A percentile compares a stretch with the other conserved stretches of the same genome.
Conservation (phyloP, 2,888 invertebrate genomes). For the Encarsia formosa region DNA sequence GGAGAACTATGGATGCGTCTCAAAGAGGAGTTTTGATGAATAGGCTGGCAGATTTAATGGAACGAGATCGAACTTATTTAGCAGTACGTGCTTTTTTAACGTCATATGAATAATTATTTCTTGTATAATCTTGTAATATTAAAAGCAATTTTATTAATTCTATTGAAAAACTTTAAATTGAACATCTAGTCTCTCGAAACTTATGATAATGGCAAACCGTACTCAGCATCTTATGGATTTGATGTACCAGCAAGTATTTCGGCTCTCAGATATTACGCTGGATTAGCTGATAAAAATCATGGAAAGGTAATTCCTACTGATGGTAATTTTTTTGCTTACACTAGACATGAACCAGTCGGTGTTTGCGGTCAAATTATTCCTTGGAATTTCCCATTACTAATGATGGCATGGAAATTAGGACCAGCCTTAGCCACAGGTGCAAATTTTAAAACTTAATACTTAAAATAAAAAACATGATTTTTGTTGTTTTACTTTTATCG, state of each 20-base stretch:
- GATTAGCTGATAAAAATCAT: constrained; percentile 89
- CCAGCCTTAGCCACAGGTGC: constrained; percentile 70
- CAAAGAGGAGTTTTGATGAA: constrained; percentile 72
- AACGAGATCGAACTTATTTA: constrained; percentile 72
- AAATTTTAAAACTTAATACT: not conserved
- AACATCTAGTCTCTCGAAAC: constrained; percentile 84
- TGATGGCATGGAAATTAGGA: constrained; percentile 94
- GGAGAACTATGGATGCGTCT: constrained; percentile 86
- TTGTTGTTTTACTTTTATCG: no score
- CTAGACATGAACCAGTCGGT: constrained; percentile 88
- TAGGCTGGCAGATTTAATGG: constrained; percentile 77
- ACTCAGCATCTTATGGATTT: constrained; percentile 60
- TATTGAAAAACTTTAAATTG: no score
- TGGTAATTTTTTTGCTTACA: constrained; percentile 78
- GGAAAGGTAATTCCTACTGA: constrained; percentile 57
- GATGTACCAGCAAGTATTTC: constrained; percentile 63
- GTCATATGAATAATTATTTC: no score
- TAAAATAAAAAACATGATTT: no score
- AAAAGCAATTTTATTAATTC: no score
- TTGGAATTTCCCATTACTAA: constrained; percentile 90
- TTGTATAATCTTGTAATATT: no score
- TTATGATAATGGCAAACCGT: constrained; percentile 92
- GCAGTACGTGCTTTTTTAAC: no score
- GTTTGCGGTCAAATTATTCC: constrained; percentile 93
- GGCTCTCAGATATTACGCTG: constrained; percentile 82